Evolutionary conservation across 2,113 vertebrate species (phyloP).

Genomic region (Calyptomena viridis): DNA sequence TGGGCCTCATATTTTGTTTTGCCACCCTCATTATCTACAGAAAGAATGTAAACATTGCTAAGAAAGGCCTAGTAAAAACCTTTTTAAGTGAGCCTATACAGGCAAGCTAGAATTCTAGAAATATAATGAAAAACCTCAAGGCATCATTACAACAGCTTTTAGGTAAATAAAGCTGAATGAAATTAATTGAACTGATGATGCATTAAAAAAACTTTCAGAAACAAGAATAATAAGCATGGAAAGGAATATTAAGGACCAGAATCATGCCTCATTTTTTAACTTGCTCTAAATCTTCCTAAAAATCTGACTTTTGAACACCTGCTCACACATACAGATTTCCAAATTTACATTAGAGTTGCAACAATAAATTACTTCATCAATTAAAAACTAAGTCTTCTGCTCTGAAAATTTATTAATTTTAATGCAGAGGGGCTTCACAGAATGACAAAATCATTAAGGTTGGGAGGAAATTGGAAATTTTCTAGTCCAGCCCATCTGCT

Average conservation of each 20-base stretch:
- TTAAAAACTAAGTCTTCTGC: no score
- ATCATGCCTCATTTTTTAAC: background rate
- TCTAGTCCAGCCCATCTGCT: background rate
- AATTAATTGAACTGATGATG: background rate
- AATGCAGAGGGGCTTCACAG: background rate
- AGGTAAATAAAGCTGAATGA: background rate
- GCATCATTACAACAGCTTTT: no score
- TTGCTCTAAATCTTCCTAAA: background rate
- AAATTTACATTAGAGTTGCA: background rate
- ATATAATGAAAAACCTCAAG: no score
- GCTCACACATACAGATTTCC: background rate
- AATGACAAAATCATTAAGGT: background rate
- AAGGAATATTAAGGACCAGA: background rate
- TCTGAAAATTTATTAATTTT: background rate
- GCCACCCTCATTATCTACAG: no score
- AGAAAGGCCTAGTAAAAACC: no score
- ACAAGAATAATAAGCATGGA: background rate
- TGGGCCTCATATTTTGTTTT: no score
- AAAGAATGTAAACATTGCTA: no score
- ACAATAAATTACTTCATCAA: background rate
- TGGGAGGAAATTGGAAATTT: background rate
- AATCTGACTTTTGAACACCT: background rate
- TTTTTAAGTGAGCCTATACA: no score
- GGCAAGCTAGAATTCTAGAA: no score
- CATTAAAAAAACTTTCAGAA: background rate